Base-by-base conservation (phyloP, 2,888 invertebrate genomes). In the Anthophora plumipes region DNA sequence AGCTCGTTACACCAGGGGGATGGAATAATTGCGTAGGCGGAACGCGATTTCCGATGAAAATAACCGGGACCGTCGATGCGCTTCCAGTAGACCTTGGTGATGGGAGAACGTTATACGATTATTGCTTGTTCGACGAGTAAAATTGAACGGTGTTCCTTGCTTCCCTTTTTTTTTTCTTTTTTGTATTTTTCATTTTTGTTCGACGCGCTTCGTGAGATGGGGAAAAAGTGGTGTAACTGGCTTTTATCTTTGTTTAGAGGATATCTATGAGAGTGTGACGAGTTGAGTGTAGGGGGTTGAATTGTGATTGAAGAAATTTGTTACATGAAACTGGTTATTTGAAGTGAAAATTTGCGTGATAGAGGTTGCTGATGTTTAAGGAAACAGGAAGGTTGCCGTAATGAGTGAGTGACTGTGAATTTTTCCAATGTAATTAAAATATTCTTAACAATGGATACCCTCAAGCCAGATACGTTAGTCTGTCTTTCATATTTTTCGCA, bases 41-140 rank as follows among this genome's bases (percentile, higher is more conserved):
- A 75, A 81, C 39, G 74, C 66, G 81, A 81, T 81, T 81, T 79
- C 74, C 70, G 63, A 75, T 79, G 81, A 71, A 81, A 81, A 75
- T 74, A 79, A 74, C 70, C 64, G 59, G 52, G 25, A 31, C 43
- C 59, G 48, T 20, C 48, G 61, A 54, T 78, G 79, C 60, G 68
- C 75, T 75, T 75, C 66, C 63, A 25, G 77, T 14, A 52, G 41
- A 46, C 41, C 54, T 14, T 12, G 54, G 14, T 41, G 20, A 22
- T n/a, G 22, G 48, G 25, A 22, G 48, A 60, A 60, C 55, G 54
- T 76, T 57, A 68, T 64, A 37, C 72, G 80, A 76, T 76, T 69
- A 76, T 77, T 70, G 57, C 66, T 70, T 59, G 72, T 73, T 69
- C 64, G 39, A 59, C 63, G 55, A 52, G 31, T 43, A 48, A 50